A percentile compares a stretch with the other conserved stretches of the same genome.
These are phyloP conservation scores for Holothuria leucospilota DNA, from an alignment of 53 echinoderm and acorn worm genomes.

Conservation along the genomic window DNA sequence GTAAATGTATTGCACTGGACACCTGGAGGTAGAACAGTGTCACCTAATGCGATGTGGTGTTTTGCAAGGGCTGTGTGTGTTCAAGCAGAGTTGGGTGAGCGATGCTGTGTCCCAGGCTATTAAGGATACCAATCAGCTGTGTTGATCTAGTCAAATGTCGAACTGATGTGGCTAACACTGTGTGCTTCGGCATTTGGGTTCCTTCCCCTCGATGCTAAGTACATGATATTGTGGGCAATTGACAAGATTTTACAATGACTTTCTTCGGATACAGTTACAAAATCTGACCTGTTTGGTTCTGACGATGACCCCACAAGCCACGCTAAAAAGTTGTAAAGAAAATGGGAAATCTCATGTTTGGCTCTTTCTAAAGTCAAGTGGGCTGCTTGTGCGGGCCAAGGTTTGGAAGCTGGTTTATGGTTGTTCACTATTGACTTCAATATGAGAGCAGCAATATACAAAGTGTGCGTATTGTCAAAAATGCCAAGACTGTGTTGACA, in stretches of 20 bases:
- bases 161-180: conserved; percentile 62
- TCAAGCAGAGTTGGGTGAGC: conserved; percentile 59
- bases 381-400: conserved; percentile 41
- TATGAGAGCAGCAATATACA: not conserved
- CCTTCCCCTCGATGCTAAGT: conserved; percentile 54
- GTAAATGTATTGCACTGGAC: conserved; percentile 36
- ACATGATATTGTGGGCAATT: conserved; percentile 61
- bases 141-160: conserved; percentile 73
- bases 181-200: conserved; percentile 60
- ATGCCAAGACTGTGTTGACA: not conserved
- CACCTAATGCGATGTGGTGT: conserved; percentile 48
- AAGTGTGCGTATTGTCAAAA: not conserved
- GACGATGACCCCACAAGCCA: conserved; percentile 62
- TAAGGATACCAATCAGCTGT: conserved; percentile 64
- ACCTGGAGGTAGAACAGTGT: conserved; percentile 50
- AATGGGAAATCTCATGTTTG: conserved; percentile 1
- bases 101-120: conserved; percentile 72
- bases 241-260: conserved; percentile 46
- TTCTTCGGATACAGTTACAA: conserved; percentile 30
- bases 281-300: conserved; percentile 34
- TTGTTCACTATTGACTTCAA: not conserved
- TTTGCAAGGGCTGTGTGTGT: conserved; percentile 72
- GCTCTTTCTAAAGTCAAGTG: conserved; percentile 43
- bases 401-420: too few species aligned
- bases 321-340: conserved; percentile 68